These are phyloP conservation scores for Emmelina monodactyla DNA, from an alignment of 2,888 invertebrate genomes.

Conservation along the genomic window DNA sequence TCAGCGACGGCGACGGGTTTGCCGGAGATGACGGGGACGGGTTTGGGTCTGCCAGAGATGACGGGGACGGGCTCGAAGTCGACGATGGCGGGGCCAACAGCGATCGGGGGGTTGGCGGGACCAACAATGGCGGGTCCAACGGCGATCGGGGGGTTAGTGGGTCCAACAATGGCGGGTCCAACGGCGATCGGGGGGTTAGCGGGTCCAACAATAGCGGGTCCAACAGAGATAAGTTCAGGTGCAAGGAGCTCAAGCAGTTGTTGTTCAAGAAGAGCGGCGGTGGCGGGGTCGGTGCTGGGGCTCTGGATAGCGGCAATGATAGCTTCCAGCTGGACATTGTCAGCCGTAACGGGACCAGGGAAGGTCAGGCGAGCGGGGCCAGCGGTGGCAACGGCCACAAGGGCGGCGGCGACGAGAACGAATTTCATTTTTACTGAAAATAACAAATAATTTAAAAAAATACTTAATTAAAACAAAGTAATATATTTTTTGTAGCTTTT, in stretches of 20 bases:
- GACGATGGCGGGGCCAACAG: constrained; percentile 5
- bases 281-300: neutral
- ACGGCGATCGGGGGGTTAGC: no score
- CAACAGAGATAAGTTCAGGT: neutral
- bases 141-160: constrained; percentile 7
- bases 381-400: neutral
- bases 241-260: no score
- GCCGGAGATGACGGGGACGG: constrained; percentile 5
- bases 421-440: no score
- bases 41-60: constrained; percentile 3
- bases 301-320: neutral
- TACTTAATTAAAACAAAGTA: no score
- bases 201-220: neutral
- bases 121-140: constrained; percentile 12
- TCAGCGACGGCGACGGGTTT: constrained; percentile 1
- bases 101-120: neutral
- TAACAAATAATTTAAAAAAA: no score
- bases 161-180: neutral
- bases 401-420: neutral
- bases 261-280: neutral
- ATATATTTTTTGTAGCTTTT: no score
- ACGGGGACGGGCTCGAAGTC: constrained; percentile 2
- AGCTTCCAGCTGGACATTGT: neutral
- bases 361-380: neutral
- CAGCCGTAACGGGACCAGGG: neutral